Percentiles rank a stretch among this genome's conserved stretches.
Conservation (phyloP, 1,140 invertebrate genomes). For the Aethina tumida region DNA sequence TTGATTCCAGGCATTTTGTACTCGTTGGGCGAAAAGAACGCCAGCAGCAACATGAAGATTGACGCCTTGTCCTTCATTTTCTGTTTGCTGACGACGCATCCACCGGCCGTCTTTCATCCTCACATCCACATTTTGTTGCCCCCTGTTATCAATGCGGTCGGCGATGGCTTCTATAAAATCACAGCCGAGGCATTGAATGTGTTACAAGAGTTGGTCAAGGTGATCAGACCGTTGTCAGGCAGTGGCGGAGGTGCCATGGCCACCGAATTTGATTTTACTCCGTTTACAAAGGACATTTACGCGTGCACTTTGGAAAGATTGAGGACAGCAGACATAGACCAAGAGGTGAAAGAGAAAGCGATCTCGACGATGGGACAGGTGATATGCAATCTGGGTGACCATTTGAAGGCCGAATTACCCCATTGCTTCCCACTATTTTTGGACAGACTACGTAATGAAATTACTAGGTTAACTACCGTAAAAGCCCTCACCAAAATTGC, state of each 20-base stretch:
- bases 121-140: conserved; percentile 80
- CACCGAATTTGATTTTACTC: conserved; percentile 61
- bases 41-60: conserved; percentile 97
- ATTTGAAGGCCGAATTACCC: conserved; percentile 60
- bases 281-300: conserved; percentile 75
- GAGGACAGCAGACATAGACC: conserved; percentile 93
- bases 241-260: conserved; percentile 20
- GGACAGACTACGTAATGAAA: conserved; percentile 91
- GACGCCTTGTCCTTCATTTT: conserved; percentile 91
- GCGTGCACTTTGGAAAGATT: conserved; percentile 74
- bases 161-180: conserved; percentile 97
- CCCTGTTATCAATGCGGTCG: conserved; percentile 77
- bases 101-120: conserved; percentile 63
- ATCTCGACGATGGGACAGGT: conserved; percentile 97
- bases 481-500: conserved; percentile 93
- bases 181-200: conserved; percentile 90
- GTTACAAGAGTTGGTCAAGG: conserved; percentile 88
- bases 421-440: conserved; percentile 88
- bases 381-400: conserved; percentile 84
- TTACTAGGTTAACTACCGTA: conserved; percentile 90
- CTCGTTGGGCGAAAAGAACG: conserved; percentile 85
- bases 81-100: conserved; percentile 76
- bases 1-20: conserved; percentile 87
- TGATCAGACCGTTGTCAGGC: conserved; percentile 76
- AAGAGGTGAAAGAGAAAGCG: conserved; percentile 96